Evolutionary conservation across 2,797 vertebrate genomes (phyloP).

Genomic region (Petrocephalus schoutedeni): DNA sequence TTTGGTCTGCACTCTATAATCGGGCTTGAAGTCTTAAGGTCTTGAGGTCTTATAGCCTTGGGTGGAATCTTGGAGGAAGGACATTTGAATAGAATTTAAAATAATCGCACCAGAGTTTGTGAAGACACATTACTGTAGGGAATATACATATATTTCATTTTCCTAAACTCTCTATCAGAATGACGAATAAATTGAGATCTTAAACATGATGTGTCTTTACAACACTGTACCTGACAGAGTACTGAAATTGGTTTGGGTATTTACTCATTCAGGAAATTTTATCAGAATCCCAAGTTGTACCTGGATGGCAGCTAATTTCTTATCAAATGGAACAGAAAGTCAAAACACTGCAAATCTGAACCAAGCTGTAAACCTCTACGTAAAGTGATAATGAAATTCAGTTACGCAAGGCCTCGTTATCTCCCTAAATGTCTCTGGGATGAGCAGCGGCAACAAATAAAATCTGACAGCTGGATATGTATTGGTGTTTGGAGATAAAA

Average conservation of each 20-base stretch:
- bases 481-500: background rate
- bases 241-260: background rate
- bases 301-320: background rate
- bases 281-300: background rate
- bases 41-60: background rate
- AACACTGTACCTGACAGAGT: background rate
- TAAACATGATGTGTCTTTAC: background rate
- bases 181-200: conserved; percentile 14
- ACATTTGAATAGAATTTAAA: background rate
- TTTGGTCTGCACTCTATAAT: background rate
- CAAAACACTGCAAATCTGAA: conserved; percentile 8
- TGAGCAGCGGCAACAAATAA: background rate
- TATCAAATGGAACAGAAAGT: background rate
- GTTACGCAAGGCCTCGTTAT: background rate
- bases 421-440: background rate
- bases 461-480: background rate
- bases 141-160: background rate
- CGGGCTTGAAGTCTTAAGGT: background rate
- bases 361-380: background rate
- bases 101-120: background rate
- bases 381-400: background rate
- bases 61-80: background rate
- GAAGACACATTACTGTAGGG: background rate
- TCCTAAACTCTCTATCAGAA: conserved; percentile 5
- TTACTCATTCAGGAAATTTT: background rate